Conservation (phyloP, 2,797 vertebrate species). For the Fundulus diaphanus region DNA sequence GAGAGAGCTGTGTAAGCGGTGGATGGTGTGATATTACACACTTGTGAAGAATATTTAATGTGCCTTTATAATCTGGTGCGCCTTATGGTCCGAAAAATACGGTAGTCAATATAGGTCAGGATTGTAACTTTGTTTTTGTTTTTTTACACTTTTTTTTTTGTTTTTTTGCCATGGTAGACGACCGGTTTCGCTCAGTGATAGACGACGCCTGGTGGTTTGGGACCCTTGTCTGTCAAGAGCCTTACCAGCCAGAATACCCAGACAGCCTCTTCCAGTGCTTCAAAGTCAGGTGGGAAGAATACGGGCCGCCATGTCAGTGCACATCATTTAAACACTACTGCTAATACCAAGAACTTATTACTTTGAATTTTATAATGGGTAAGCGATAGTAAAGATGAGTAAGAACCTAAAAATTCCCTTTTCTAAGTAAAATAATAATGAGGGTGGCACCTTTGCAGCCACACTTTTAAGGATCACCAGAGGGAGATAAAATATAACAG, state of each 20-base stretch:
- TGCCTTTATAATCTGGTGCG: no score
- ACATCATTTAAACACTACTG: no score
- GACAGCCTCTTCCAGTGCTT: constrained; percentile 99
- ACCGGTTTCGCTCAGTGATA: constrained; percentile 95
- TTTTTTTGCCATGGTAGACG: constrained; percentile 79
- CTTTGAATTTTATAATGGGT: background rate
- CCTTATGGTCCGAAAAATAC: no score
- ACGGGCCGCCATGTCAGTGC: background rate
- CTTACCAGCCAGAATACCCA: constrained; percentile 91
- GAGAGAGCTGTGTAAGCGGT: no score
- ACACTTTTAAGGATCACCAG: no score
- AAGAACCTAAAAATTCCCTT: background rate
- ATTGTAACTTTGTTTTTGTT: background rate
- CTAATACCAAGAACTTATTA: background rate
- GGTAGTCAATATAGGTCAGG: constrained; percentile 6
- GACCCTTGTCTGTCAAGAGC: constrained; percentile 93
- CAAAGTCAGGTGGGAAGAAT: constrained; percentile 86
- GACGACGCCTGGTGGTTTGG: constrained; percentile 99
- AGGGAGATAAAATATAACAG: no score
- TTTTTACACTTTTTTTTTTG: background rate
- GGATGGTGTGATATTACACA: no score
- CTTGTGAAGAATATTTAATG: no score
- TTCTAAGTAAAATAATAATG: background rate
- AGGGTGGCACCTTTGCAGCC: background rate
- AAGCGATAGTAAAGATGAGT: background rate